These are phyloP conservation scores for Strongylocentrotus purpuratus DNA, from an alignment of 35 echinoderm and acorn worm species.

Conservation along the genomic window DNA sequence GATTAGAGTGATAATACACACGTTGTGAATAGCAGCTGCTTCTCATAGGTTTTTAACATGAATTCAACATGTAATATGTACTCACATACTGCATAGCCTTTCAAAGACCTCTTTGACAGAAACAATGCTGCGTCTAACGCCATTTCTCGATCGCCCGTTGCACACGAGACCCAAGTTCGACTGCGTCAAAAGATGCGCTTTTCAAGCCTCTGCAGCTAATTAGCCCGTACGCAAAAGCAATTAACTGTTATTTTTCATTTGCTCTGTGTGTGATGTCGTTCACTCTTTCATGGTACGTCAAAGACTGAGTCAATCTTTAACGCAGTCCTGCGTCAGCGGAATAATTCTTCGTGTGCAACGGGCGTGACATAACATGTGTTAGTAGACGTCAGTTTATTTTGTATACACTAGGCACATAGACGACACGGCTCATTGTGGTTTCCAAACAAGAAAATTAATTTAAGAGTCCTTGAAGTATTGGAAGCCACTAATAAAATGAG, in stretches of 20 bases:
- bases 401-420: background rate
- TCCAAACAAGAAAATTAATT: background rate
- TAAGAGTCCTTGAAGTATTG: background rate
- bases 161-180: too few species aligned
- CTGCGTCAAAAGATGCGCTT: too few species aligned
- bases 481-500: background rate
- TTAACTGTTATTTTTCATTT: too few species aligned
- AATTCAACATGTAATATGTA: background rate
- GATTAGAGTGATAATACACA: background rate
- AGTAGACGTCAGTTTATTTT: background rate
- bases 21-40: background rate
- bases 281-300: too few species aligned
- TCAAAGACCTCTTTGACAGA: background rate
- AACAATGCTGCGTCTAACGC: background rate
- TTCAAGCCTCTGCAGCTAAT: too few species aligned
- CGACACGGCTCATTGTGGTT: background rate
- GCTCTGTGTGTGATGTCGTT: too few species aligned
- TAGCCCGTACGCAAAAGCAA: too few species aligned
- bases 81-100: background rate
- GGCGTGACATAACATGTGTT: background rate
- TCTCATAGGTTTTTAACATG: background rate
- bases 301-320: too few species aligned
- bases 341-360: too few species aligned
- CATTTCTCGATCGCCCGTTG: background rate
- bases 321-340: too few species aligned